Evolutionary conservation across 2,888 invertebrate species (phyloP).

Genomic region (Bimastos eiseni): DNA sequence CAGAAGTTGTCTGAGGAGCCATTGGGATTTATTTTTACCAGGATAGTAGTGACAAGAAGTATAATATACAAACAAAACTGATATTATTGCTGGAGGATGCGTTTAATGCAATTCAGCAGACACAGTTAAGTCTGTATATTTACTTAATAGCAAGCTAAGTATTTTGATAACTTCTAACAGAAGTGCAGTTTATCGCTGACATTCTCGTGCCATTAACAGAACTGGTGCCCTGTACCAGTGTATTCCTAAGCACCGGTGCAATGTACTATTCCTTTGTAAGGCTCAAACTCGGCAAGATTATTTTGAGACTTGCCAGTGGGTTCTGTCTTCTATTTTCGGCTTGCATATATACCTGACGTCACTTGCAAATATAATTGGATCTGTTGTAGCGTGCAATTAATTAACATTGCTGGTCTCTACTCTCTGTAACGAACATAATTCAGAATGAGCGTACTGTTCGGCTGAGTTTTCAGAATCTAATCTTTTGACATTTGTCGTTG

Average conservation of each 20-base stretch:
- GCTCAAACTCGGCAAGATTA: not conserved
- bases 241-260: not conserved
- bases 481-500: not conserved
- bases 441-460: not conserved
- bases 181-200: not conserved
- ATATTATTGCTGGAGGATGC: not conserved
- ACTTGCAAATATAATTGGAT: not conserved
- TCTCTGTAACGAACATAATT: slow-evolving; percentile 1
- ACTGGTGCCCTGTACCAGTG: not conserved
- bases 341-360: not conserved
- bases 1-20: too few species aligned
- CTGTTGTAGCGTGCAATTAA: not conserved
- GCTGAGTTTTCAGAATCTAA: not conserved
- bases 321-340: not conserved
- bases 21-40: too few species aligned
- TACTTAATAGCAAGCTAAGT: not conserved
- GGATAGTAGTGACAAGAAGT: not conserved
- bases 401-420: not conserved
- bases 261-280: not conserved
- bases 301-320: not conserved
- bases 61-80: not conserved
- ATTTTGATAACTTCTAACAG: slow-evolving; percentile 1
- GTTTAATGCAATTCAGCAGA: not conserved
- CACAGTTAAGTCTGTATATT: not conserved
- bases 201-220: not conserved